Percentiles rank a stretch among this genome's conserved stretches.
These are phyloP conservation scores for Aethes cnicana DNA, from an alignment of 2,888 invertebrate species.

Conservation along the genomic window DNA sequence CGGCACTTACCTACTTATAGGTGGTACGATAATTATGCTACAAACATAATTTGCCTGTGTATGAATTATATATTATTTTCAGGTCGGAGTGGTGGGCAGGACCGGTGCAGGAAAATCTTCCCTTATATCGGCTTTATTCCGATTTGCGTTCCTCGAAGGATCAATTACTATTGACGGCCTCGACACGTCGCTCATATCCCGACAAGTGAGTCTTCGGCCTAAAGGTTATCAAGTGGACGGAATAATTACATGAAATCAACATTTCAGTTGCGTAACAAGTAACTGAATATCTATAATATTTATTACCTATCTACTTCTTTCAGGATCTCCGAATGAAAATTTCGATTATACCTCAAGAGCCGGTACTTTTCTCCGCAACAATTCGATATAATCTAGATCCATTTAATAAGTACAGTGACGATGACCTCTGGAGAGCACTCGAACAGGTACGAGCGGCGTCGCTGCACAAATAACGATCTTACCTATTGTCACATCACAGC, in stretches of 20 bases:
- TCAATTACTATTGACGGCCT: constrained; percentile 85
- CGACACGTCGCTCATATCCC: constrained; percentile 79
- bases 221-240: too few relatives aligned
- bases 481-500: too few relatives aligned
- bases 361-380: constrained; percentile 85
- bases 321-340: constrained; percentile 84
- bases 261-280: too few relatives aligned
- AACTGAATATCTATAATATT: too few relatives aligned
- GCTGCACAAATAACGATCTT: too few relatives aligned
- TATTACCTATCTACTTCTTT: too few relatives aligned
- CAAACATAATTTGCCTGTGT: neutral
- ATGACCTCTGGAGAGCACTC: constrained; percentile 85
- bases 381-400: constrained; percentile 89
- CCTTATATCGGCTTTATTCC: constrained; percentile 86
- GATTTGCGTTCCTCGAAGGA: constrained; percentile 85
- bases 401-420: constrained; percentile 84
- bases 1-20: neutral
- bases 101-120: constrained; percentile 90
- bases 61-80: constrained; percentile 3
- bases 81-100: constrained; percentile 88
- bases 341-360: constrained; percentile 88
- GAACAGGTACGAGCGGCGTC: constrained; percentile 76
- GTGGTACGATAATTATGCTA: neutral
- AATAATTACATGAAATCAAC: too few relatives aligned
- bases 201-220: constrained; percentile 67